Evolutionary conservation across 2,797 vertebrate species (phyloP).

Genomic region (Nasua narica): DNA sequence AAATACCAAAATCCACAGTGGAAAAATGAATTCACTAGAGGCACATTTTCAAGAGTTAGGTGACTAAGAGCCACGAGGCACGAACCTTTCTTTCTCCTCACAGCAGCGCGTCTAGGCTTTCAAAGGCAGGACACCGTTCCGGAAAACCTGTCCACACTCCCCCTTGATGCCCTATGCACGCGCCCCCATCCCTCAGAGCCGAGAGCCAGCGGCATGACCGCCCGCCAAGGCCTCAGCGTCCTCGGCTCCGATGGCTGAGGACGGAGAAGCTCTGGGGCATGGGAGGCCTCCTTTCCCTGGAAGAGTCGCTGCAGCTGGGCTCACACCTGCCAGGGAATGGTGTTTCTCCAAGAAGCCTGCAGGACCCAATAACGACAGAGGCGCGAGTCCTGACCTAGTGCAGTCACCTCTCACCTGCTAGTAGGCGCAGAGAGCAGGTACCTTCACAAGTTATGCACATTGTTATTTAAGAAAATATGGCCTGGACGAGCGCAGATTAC

Average conservation of each 20-base stretch:
- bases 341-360: neutral
- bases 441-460: neutral
- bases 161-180: neutral
- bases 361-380: neutral
- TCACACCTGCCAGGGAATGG: neutral
- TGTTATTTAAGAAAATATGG: neutral
- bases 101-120: neutral
- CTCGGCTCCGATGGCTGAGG: neutral
- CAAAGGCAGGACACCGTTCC: neutral
- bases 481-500: neutral
- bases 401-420: neutral
- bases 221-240: neutral
- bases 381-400: neutral
- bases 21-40: neutral
- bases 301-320: accelerated
- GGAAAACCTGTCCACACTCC: neutral
- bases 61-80: neutral
- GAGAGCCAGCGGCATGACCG: neutral
- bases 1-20: neutral
- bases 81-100: neutral
- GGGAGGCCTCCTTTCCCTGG: neutral
- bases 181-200: neutral
- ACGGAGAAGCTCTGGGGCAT: neutral
- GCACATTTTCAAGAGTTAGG: neutral
- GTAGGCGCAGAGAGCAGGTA: neutral